A percentile compares a stretch with the other conserved stretches of the same genome.
Evolutionary conservation across 2,888 invertebrate genomes (phyloP).

Genomic region (Agonum fuliginosum): DNA sequence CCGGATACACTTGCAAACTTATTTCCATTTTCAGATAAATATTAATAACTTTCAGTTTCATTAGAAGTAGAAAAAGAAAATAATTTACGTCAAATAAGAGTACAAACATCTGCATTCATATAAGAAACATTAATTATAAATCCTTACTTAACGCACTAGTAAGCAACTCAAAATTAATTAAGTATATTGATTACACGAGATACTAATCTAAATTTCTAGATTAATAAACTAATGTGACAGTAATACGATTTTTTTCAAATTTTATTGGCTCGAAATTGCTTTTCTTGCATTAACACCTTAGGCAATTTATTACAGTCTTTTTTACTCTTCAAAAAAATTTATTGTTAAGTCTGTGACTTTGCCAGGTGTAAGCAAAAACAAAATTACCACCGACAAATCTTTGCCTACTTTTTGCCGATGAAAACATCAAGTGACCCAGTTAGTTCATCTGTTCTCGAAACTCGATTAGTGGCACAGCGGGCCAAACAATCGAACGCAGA

Average conservation of each 20-base stretch:
- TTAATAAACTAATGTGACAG: conserved; percentile 21
- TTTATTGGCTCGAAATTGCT: conserved; percentile 20
- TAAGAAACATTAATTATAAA: conserved; percentile 2
- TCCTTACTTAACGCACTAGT: conserved; percentile 24
- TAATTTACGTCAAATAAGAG: conserved; percentile 5
- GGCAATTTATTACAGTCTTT: conserved; percentile 28
- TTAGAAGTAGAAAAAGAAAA: conserved; percentile 7
- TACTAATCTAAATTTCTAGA: not conserved
- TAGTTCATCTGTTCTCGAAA: conserved; percentile 30
- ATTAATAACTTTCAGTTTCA: conserved; percentile 35
- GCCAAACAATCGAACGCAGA: conserved; percentile 28
- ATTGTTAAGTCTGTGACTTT: conserved; percentile 27
- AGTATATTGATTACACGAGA: not conserved
- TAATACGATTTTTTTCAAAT: not conserved
- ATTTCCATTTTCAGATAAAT: conserved; percentile 33
- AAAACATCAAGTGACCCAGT: conserved; percentile 38
- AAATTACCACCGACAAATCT: conserved; percentile 31
- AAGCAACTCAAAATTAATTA: conserved; percentile 25
- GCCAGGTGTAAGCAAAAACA: conserved; percentile 24
- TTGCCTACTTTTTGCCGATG: conserved; percentile 20
- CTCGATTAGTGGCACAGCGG: conserved; percentile 36
- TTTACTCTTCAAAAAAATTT: not conserved
- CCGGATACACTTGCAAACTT: not conserved
- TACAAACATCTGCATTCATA: conserved; percentile 6
- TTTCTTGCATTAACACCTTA: conserved; percentile 23